phyloP scores from a whole-genome alignment of 2,113 vertebrate species.

The Aegypius monachus region DNA sequence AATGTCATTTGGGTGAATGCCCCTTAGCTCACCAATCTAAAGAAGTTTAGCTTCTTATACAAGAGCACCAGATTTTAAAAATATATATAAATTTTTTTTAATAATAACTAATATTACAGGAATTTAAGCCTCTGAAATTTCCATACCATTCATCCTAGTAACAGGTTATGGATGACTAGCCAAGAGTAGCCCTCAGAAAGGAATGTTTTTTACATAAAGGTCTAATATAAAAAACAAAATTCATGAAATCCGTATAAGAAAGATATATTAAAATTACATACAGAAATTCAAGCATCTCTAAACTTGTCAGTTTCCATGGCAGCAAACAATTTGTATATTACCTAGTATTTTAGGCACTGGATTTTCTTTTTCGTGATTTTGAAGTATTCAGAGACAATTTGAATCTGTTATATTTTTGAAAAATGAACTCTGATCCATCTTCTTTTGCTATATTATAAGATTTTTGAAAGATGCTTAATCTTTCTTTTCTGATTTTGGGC shows the following conservation, averaged over 20 bases:
- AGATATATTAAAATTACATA: background rate
- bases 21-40: background rate
- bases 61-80: background rate
- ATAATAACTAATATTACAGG: background rate
- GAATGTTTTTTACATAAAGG: background rate
- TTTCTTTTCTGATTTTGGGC: background rate
- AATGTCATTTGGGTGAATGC: background rate
- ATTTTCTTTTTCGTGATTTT: background rate
- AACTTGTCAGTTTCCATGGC: conserved; percentile 50
- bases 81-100: background rate
- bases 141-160: background rate
- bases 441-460: background rate
- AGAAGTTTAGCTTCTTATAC: background rate
- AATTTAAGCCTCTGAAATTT: background rate
- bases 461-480: background rate
- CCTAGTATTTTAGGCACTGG: background rate
- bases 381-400: background rate
- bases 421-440: background rate
- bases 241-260: background rate
- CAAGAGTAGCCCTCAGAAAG: background rate
- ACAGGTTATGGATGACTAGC: background rate
- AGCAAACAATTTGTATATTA: conserved; percentile 36
- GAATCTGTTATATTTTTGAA: background rate
- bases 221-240: background rate
- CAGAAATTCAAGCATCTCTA: background rate